Evolutionary conservation across 2,113 vertebrate genomes (phyloP).

Genomic region (Alouatta palliata): DNA sequence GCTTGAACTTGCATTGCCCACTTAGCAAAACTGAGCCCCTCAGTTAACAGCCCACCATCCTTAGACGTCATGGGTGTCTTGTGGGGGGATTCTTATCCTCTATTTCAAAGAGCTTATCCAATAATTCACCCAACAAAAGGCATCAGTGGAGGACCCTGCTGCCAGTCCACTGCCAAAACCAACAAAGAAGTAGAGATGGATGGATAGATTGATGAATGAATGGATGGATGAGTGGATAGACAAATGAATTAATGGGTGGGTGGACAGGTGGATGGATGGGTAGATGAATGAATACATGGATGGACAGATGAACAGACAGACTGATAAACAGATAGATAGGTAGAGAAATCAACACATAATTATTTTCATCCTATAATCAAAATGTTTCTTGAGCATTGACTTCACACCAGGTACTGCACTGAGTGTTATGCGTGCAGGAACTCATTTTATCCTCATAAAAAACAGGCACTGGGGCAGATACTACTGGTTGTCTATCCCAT

Average conservation of each 20-base stretch:
- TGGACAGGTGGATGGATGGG: background rate
- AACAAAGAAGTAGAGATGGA: background rate
- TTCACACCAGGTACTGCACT: background rate
- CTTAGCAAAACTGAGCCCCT: background rate
- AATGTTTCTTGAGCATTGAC: background rate
- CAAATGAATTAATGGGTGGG: background rate
- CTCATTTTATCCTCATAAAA: background rate
- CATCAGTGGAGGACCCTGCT: background rate
- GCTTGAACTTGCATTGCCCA: background rate
- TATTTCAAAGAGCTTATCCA: background rate
- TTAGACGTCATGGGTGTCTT: background rate
- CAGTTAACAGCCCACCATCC: background rate
- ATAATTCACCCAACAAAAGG: background rate
- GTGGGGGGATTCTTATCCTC: background rate
- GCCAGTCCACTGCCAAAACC: background rate
- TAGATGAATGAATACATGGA: background rate
- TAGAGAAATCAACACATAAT: background rate
- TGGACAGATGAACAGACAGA: background rate
- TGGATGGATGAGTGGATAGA: background rate
- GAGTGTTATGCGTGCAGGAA: background rate
- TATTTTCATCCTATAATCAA: background rate
- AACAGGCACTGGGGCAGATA: background rate
- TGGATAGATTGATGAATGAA: background rate
- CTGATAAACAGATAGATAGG: background rate
- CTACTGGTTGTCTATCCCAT: background rate